These are phyloP conservation scores for Ptychadena robeensis DNA, from an alignment of 2,797 vertebrate genomes.

Conservation along the genomic window DNA sequence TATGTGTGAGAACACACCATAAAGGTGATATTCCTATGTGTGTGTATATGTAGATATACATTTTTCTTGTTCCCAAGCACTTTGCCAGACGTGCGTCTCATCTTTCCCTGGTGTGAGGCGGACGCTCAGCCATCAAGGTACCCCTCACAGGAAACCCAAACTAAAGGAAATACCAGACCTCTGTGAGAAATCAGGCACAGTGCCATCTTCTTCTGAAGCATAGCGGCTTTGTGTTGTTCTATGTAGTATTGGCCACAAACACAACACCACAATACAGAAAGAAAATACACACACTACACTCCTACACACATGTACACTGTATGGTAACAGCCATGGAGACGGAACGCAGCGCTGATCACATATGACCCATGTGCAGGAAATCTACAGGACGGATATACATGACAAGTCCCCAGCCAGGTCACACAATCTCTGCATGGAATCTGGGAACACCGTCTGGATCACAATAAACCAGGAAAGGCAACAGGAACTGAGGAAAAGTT, in stretches of 20 bases:
- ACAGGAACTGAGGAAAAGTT: constrained; percentile 26
- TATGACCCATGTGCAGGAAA: not conserved
- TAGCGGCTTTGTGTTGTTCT: constrained; percentile 14
- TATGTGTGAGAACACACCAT: too few relatives aligned
- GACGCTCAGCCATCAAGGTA: constrained; percentile 51
- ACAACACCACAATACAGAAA: not conserved
- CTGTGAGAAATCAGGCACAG: constrained; percentile 32
- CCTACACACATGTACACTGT: not conserved
- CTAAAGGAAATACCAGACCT: constrained; percentile 57
- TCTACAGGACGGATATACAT: not conserved
- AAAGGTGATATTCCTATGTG: too few relatives aligned
- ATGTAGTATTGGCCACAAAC: constrained; percentile 6
- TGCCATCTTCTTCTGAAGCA: constrained; percentile 34
- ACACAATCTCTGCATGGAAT: constrained; percentile 5
- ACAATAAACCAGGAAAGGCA: constrained; percentile 47
- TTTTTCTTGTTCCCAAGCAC: not conserved
- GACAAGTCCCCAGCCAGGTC: not conserved
- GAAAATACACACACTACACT: not conserved
- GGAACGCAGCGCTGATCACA: too few relatives aligned
- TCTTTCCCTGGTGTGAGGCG: constrained; percentile 4
- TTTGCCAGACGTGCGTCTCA: constrained; percentile 16
- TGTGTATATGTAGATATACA: too few relatives aligned
- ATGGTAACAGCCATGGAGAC: not conserved
- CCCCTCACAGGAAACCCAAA: constrained; percentile 58
- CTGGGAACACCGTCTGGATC: constrained; percentile 28